Conservation (phyloP, 2,113 vertebrate species). For the Jacana jacana region DNA sequence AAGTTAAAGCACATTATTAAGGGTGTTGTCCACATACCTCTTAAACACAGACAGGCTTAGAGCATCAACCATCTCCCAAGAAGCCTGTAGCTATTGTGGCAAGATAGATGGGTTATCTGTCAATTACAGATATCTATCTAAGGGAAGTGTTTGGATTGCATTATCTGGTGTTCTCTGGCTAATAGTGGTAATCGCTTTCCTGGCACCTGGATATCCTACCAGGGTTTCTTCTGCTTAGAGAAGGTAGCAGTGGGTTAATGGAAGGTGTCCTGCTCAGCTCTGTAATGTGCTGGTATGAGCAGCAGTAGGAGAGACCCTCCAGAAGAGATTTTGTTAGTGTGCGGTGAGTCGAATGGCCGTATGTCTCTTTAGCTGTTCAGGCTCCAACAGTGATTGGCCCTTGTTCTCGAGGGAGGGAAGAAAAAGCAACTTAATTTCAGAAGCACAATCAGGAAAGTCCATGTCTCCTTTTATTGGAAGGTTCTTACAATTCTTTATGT, state of each 20-base stretch:
- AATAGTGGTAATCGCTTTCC: not conserved
- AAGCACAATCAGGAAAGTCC: not conserved
- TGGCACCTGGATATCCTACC: not conserved
- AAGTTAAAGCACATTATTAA: not conserved
- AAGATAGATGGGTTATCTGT: not conserved
- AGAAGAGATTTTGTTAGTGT: not conserved
- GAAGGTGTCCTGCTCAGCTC: not conserved
- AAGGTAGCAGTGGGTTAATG: not conserved
- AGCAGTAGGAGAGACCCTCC: not conserved
- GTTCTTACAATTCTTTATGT: not conserved
- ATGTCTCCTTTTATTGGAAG: not conserved
- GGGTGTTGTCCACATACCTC: not conserved
- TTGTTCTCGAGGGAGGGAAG: rapidly evolving
- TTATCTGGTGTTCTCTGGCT: not conserved
- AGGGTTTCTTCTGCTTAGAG: not conserved
- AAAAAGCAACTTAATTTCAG: not conserved
- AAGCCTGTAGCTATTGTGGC: not conserved
- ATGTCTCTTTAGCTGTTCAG: not conserved
- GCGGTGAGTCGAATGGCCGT: not conserved
- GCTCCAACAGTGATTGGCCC: not conserved
- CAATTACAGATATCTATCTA: not conserved
- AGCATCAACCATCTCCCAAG: not conserved
- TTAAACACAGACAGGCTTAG: not conserved
- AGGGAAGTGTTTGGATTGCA: not conserved
- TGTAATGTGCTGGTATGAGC: not conserved